Evolutionary conservation across 2,888 invertebrate genomes (phyloP), one percentile per base, ranked within the genome.

Genomic region (Rhamphomyia laevipes): DNA sequence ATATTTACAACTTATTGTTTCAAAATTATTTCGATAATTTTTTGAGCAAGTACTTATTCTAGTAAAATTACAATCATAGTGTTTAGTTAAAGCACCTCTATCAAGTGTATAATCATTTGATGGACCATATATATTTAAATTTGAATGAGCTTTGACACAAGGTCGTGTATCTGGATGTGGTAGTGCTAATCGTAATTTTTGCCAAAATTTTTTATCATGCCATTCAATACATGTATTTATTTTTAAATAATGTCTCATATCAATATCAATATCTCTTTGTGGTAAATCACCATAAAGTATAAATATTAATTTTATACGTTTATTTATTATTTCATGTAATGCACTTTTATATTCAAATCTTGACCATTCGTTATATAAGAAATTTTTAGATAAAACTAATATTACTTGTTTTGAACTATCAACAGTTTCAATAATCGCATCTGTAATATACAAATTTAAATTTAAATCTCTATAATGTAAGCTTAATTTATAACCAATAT

Each of bases 161-260:
- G n/a, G 27, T 23, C n/a, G n/a, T 42, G 15, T 56, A 11, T 63
- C 59, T 37, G 53, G 47, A 47, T 63, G 87, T 51, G 93, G 93
- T 81, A 94, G 82, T 48, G 91, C 87, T 65, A 89, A 89, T 65
- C 87, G 82, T 55, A 96, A 74, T 73, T 95, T 94, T 66, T 93
- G 91, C 96, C 96, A 96, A 75, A 96, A 96, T 66, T 90, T 83
- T 67, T 88, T 85, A 72, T 96, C 94, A 55, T 89, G 89, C 86
- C 89, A 91, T 69, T 89, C 87, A 65, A 96, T 83, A 68, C 90
- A 86, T 60, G 90, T 89, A 73, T 90, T 89, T 53, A 89, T 86
- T 63, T 92, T 85, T 63, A 95, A 77, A 71, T 91, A 91, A 65
- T 89, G 80, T 59, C 90, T 78, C 65, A 95, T 77, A 71, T 94